Conservation (phyloP, 2,113 vertebrate species). For the Smithornis capensis region DNA sequence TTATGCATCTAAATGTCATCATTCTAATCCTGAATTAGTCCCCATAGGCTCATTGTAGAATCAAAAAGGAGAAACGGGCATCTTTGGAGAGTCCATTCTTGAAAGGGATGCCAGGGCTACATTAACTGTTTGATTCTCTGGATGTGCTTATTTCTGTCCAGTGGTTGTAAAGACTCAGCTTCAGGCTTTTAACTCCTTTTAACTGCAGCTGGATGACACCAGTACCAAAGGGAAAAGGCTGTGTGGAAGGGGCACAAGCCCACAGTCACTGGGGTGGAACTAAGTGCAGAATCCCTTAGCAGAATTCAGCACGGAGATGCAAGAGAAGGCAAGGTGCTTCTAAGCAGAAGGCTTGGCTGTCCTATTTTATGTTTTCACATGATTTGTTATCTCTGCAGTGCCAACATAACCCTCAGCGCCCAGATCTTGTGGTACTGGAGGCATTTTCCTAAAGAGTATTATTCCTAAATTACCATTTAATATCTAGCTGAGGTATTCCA, state of each 20-base stretch:
- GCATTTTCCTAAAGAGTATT: background rate
- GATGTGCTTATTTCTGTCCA: background rate
- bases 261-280: background rate
- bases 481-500: background rate
- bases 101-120: background rate
- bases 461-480: background rate
- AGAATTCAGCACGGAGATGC: background rate
- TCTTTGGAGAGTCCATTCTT: background rate
- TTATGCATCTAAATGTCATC: background rate
- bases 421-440: background rate
- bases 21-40: background rate
- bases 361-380: background rate
- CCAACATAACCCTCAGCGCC: background rate
- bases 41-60: background rate
- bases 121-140: background rate
- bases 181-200: background rate
- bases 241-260: background rate
- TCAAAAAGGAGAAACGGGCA: background rate
- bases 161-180: background rate
- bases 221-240: background rate
- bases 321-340: background rate
- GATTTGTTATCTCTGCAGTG: background rate
- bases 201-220: background rate
- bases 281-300: background rate
- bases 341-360: background rate